These are phyloP conservation scores for Todiramphus saurophagus DNA, from an alignment of 2,113 vertebrate genomes.

Conservation along the genomic window DNA sequence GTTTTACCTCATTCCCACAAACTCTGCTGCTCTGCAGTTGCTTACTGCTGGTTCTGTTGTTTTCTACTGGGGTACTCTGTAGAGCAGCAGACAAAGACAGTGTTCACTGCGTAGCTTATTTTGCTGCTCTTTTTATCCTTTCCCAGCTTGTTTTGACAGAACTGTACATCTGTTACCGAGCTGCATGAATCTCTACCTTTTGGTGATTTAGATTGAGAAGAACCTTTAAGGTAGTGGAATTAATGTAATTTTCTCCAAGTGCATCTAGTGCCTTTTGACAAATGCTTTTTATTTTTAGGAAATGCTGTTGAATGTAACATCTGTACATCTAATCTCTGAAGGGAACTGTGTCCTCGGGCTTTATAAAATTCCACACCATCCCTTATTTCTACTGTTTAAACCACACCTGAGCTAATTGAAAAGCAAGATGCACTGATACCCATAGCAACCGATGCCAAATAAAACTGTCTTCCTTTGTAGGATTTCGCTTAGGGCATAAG, in stretches of 20 bases:
- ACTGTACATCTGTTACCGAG: background rate
- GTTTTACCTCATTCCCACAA: background rate
- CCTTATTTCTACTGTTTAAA: background rate
- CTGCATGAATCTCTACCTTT: background rate
- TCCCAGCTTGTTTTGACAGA: background rate
- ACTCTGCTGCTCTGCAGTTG: background rate
- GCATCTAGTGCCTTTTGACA: background rate
- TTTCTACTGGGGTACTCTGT: background rate
- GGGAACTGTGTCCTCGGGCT: background rate
- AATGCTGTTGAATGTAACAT: background rate
- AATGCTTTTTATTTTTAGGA: background rate
- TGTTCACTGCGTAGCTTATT: background rate
- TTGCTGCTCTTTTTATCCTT: background rate
- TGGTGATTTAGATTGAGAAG: background rate
- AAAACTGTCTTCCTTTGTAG: background rate
- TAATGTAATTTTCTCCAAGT: background rate
- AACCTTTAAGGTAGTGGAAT: background rate
- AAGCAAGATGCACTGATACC: background rate
- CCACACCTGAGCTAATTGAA: background rate
- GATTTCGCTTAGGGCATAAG: background rate
- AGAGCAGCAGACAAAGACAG: constrained; percentile 39
- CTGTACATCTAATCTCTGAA: background rate
- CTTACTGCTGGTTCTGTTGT: background rate
- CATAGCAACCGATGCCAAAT: background rate
- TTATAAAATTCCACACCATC: background rate